Base-by-base conservation (phyloP, 2,888 invertebrate genomes). In the Bellardia bayeri region DNA sequence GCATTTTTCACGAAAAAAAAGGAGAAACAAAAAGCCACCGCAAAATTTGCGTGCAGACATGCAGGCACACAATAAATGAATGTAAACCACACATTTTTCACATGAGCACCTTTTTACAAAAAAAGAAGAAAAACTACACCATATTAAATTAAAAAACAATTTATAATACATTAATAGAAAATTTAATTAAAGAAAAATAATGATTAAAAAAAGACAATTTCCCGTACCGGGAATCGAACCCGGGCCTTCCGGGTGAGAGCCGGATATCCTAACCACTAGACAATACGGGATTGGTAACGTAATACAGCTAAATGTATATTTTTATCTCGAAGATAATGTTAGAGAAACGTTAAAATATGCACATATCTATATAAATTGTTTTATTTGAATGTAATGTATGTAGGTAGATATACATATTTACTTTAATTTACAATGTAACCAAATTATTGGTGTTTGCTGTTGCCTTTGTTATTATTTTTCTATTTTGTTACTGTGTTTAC, bases 171-270 rank as follows among this genome's bases (percentile, higher is more conserved):
- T 33, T 56, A 76, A 49, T 56, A 30, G 3, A 33, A 81, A 49
- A 72, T 45, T 14, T 42, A 30, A 68, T 45, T 66, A 58, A 45
- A 64, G n/a, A 33, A 3, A 16, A 23, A 58, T 2, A 37, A 72
- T 7, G 30, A 14, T 2, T 23, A 23, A 71, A 80, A 82, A 72
- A 74, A 66, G 4, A 30, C 11, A 30, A 9, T 13, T 93, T 97
- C 97, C 97, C 97, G 97, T 97, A 97, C 97, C 97, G 97, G 97
- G 96, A 96, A 96, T 96, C 96, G 96, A 97, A 96, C 96, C 96
- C 96, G 96, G 96, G 96, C 96, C 94, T 93, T 91, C 93, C 92
- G 93, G 93, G 93, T 93, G 93, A 93, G 91, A 93, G 94, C 94
- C 93, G 91, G 93, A 92, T 93, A 93, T 93, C 93, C 93, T 93